Evolutionary conservation across 2,113 vertebrate species (phyloP).

Genomic region (Atractosteus spatula): DNA sequence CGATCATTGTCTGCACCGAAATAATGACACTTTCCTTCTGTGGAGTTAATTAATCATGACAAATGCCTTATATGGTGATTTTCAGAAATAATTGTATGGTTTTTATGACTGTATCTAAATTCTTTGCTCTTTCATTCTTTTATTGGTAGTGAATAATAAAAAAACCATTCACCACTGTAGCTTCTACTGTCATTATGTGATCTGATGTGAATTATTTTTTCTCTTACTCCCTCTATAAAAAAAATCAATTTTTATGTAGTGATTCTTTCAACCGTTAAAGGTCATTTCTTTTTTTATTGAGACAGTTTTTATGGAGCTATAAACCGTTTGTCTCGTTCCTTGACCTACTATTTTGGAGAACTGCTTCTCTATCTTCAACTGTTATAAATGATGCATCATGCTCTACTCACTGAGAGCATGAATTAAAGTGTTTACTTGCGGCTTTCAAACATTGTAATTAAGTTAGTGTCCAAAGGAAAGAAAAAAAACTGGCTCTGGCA

Average conservation of each 20-base stretch:
- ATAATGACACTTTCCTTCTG: too few relatives aligned
- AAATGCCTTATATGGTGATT: too few relatives aligned
- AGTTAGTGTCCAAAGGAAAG: not conserved
- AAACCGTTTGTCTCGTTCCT: conserved; percentile 39
- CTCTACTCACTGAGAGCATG: not conserved
- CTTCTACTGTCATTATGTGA: too few relatives aligned
- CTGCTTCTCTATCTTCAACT: conserved; percentile 23
- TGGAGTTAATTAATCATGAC: too few relatives aligned
- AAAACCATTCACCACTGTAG: too few relatives aligned
- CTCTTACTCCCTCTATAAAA: conserved; percentile 13
- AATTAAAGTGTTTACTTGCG: not conserved
- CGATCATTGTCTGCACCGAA: not conserved
- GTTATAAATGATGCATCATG: not conserved
- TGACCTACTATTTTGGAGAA: conserved; percentile 17
- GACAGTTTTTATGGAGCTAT: conserved; percentile 47
- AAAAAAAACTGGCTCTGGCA: not conserved
- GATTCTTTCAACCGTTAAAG: conserved; percentile 42
- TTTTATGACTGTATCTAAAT: not conserved
- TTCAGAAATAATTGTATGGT: too few relatives aligned
- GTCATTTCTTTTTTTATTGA: conserved; percentile 48
- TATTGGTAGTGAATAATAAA: not conserved
- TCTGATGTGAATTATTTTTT: not conserved
- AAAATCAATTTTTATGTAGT: too few relatives aligned
- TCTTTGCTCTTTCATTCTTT: not conserved
- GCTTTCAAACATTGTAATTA: not conserved